Conservation (phyloP, 2,888 invertebrate species). For the Agrochola lota region DNA sequence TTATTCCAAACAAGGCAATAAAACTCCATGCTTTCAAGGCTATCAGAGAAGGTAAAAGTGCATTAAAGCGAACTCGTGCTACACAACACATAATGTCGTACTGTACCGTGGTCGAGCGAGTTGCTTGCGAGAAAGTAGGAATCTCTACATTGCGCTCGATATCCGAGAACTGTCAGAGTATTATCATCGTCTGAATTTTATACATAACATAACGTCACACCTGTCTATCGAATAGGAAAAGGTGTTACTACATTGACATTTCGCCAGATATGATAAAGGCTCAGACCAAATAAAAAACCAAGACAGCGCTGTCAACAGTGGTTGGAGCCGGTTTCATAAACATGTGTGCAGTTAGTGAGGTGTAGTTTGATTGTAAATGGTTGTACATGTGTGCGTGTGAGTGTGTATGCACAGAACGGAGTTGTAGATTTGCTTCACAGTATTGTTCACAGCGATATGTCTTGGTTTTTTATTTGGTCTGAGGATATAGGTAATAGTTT, state of each 20-base stretch:
- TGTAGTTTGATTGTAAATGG: no score
- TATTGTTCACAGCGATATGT: no score
- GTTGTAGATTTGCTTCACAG: no score
- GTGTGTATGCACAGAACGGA: no score
- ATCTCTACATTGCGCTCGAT: slow-evolving; percentile 8
- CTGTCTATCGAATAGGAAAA: neutral
- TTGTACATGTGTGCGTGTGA: no score
- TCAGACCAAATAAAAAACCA: no score
- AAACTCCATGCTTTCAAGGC: slow-evolving; percentile 39
- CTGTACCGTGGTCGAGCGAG: slow-evolving; percentile 7
- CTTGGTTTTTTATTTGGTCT: no score
- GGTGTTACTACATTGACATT: neutral
- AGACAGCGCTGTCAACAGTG: no score
- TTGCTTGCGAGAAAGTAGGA: slow-evolving; percentile 34
- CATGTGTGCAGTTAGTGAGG: no score
- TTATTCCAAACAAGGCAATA: slow-evolving; percentile 52
- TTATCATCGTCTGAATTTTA: slow-evolving; percentile 16
- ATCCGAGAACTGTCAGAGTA: slow-evolving; percentile 5
- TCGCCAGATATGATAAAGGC: neutral
- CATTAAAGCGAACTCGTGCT: slow-evolving; percentile 27
- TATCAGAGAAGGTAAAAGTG: slow-evolving; percentile 54
- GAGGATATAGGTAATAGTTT: no score
- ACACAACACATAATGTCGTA: slow-evolving; percentile 26
- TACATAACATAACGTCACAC: neutral
- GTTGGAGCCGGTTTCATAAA: no score